phyloP scores from a whole-genome alignment of 2,888 invertebrate species.

The Nasonia oneida region DNA sequence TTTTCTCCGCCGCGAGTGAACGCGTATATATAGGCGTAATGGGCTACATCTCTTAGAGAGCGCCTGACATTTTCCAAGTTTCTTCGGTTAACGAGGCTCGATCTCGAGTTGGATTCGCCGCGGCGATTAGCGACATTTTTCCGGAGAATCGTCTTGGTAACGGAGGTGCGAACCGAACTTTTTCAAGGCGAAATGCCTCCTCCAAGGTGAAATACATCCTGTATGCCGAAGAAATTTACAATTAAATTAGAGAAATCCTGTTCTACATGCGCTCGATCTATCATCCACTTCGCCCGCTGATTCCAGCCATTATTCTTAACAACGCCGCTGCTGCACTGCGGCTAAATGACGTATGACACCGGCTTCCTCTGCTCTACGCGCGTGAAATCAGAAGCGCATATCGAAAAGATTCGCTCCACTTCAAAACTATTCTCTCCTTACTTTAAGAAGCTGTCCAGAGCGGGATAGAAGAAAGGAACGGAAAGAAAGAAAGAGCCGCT shows the following conservation, averaged over 20 bases:
- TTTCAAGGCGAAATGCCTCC: no score
- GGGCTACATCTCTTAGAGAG: slow-evolving; percentile 31
- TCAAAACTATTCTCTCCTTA: background rate
- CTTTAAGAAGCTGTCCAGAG: background rate
- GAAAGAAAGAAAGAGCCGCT: no score
- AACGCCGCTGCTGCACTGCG: background rate
- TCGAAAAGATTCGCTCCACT: slow-evolving; percentile 20
- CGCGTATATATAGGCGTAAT: background rate
- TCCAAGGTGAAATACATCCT: no score
- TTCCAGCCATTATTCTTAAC: background rate
- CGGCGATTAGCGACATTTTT: slow-evolving; percentile 12
- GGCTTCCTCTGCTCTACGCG: background rate
- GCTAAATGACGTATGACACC: slow-evolving; percentile 2
- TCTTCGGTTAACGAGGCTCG: slow-evolving; percentile 40
- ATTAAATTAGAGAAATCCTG: background rate
- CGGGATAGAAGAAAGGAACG: background rate
- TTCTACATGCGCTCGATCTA: background rate
- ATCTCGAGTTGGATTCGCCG: background rate
- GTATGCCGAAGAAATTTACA: background rate
- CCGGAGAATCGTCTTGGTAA: no score
- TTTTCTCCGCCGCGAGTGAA: slow-evolving; percentile 1
- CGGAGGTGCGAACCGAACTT: background rate
- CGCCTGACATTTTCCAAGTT: slow-evolving; percentile 56
- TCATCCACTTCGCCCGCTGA: background rate
- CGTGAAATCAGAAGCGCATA: slow-evolving; percentile 25